Evolutionary conservation across 2,888 invertebrate species (phyloP).

Genomic region (Epistrophe grossulariae): DNA sequence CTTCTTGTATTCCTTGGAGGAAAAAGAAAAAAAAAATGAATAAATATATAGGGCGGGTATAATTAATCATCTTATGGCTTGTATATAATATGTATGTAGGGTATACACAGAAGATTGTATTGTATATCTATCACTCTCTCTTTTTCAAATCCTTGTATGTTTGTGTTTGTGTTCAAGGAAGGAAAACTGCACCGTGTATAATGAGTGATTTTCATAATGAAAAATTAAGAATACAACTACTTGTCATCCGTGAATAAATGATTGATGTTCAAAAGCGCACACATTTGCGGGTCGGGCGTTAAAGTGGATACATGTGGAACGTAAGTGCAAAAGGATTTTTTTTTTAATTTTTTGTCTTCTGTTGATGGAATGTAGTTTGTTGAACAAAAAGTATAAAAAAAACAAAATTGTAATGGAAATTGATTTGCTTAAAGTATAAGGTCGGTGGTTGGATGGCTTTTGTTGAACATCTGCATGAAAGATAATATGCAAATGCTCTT

Average conservation of each 20-base stretch:
- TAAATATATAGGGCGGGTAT: slow-evolving; percentile 54
- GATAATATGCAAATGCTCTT: background rate
- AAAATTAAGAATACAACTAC: slow-evolving; percentile 75
- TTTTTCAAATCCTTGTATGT: slow-evolving; percentile 5
- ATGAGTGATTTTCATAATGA: slow-evolving; percentile 75
- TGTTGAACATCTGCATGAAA: slow-evolving; percentile 3
- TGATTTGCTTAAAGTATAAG: background rate
- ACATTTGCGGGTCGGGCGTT: slow-evolving; percentile 35
- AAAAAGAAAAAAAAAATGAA: slow-evolving; percentile 2
- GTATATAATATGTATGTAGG: background rate
- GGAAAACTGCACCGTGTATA: slow-evolving; percentile 73
- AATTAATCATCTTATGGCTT: slow-evolving; percentile 71
- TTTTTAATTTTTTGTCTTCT: background rate
- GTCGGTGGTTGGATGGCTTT: slow-evolving; percentile 3
- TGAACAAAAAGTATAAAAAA: slow-evolving; percentile 2
- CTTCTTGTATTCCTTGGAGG: slow-evolving; percentile 50
- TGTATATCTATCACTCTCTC: background rate
- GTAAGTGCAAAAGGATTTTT: slow-evolving; percentile 19
- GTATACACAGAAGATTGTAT: slow-evolving; percentile 20
- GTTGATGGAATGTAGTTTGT: slow-evolving; percentile 7
- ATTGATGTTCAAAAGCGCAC: slow-evolving; percentile 64
- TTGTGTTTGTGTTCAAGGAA: slow-evolving; percentile 44
- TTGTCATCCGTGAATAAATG: slow-evolving; percentile 73
- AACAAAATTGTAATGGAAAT: background rate
- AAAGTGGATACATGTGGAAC: slow-evolving; percentile 47